These are phyloP conservation scores for Anhinga rufa DNA, from an alignment of 2,113 vertebrate species.

Conservation along the genomic window DNA sequence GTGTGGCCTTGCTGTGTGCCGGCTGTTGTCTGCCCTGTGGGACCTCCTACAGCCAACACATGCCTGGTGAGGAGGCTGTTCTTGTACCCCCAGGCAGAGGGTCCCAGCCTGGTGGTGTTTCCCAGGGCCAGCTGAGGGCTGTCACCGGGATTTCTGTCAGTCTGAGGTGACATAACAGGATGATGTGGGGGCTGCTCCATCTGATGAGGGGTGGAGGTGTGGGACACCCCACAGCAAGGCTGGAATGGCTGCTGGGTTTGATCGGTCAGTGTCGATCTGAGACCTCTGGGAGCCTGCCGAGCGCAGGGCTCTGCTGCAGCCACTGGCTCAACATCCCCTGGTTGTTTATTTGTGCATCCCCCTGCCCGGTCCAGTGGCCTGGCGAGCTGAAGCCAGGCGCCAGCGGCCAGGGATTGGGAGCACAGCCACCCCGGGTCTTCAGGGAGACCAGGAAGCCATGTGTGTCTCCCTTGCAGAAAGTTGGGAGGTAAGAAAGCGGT, in stretches of 20 bases:
- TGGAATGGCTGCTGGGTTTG: not conserved
- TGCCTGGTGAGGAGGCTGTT: not conserved
- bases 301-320: not conserved
- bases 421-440: accelerated
- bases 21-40: not conserved
- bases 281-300: not conserved
- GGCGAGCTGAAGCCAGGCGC: not conserved
- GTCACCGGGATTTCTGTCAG: not conserved
- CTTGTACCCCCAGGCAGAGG: too few relatives aligned
- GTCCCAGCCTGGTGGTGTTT: not conserved
- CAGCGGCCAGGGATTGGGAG: not conserved
- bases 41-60: not conserved
- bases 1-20: not conserved
- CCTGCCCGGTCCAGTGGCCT: accelerated
- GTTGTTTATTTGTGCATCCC: not conserved
- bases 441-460: not conserved
- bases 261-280: accelerated
- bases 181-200: not conserved
- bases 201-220: not conserved
- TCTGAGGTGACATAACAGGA: not conserved
- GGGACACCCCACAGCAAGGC: not conserved
- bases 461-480: not conserved
- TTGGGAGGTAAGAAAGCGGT: not conserved
- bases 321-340: accelerated
- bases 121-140: not conserved